Percentiles rank a stretch among this genome's conserved stretches.
These are phyloP conservation scores for Rhinopomastus cyanomelas DNA, from an alignment of 2,113 vertebrate species.

Conservation along the genomic window DNA sequence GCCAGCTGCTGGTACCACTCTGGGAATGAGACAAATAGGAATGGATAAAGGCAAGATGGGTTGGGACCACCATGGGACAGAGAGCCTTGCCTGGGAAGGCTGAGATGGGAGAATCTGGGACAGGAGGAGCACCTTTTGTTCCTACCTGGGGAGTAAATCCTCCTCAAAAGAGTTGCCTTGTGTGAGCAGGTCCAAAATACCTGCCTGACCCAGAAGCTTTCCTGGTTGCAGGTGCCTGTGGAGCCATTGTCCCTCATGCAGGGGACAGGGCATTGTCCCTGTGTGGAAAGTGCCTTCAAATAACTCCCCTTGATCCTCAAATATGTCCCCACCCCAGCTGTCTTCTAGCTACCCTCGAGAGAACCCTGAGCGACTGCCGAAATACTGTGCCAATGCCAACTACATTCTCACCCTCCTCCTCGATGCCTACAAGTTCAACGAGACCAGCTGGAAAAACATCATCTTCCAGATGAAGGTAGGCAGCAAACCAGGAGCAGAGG, in stretches of 20 bases:
- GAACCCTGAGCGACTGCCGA: conserved; percentile 42
- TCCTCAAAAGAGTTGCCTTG: neutral
- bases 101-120: neutral
- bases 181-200: neutral
- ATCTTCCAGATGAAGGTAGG: conserved; percentile 86
- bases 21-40: neutral
- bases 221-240: neutral
- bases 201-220: neutral
- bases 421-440: conserved; percentile 79
- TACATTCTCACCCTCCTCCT: conserved; percentile 82
- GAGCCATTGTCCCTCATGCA: rapidly evolving
- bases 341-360: conserved; percentile 43
- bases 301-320: neutral
- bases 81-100: neutral
- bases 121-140: neutral
- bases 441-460: conserved; percentile 78
- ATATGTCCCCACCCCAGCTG: neutral
- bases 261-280: neutral
- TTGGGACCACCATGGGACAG: neutral
- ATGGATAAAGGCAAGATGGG: neutral
- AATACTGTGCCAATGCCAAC: conserved; percentile 81
- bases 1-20: neutral
- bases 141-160: neutral
- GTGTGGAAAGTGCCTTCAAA: neutral
- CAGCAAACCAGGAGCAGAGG: rapidly evolving